Base-by-base conservation (phyloP, 2,888 invertebrate species). In the Syritta pipiens region DNA sequence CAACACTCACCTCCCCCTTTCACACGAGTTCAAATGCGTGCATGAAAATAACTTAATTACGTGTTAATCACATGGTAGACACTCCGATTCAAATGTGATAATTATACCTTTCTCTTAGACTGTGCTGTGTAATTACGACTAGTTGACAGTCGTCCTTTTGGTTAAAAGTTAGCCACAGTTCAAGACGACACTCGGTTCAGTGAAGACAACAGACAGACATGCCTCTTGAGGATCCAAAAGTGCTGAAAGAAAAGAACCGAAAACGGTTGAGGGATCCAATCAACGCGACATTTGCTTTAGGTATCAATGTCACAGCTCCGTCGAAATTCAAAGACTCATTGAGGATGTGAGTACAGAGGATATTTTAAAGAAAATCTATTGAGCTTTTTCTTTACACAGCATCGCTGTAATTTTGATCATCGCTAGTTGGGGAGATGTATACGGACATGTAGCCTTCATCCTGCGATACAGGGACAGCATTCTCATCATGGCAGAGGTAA, bases 261-360 rank as follows among this genome's bases (percentile, higher is more conserved):
- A 32, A 35, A 22, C 12, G 60, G 1, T 35, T 60, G 7, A 24
- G 32, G 4, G 7, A 35, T 12, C 1, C 17, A 7, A 12, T 12
- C 5, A 10, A 35, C 7, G 22, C 35, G 3, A n/a, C 60, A 46
- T 35, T 26, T n/a, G 20, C 17, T 2, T 10, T 48, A 24, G 48
- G 60, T 1, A 48, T 60, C 6, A 60, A 48, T 14, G 4, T 60
- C 1, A 20, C 10, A 7, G 4, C 22, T 14, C 14, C 48, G 22
- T 0, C 57, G 1, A 51, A 6, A 28, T 24, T 59, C 2, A 32
- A 40, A 30, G 68, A 59, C 9, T 40, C 68, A 1, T 19, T 68
- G 1, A 49, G 42, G 12, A 48, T 68, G 76, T 77, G 51, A 65
- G 63, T 46, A 37, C 17, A n/a, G n/a, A n/a, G n/a, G 2, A 6